These are phyloP conservation scores for Drosophila melanosoma DNA, from an alignment of 2,888 invertebrate genomes.

Conservation along the genomic window DNA sequence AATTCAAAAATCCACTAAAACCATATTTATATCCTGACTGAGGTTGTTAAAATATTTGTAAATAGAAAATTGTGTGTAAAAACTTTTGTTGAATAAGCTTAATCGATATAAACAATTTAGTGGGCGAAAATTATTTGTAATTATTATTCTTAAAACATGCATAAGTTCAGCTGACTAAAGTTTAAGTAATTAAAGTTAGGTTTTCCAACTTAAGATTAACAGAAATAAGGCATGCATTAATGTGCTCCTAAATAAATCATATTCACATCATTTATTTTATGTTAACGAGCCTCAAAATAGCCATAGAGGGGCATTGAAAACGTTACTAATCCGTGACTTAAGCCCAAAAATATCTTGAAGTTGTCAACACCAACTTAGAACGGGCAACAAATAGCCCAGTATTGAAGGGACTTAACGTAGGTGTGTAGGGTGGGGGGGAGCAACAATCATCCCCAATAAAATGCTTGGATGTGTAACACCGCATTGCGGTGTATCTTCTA, in stretches of 20 bases:
- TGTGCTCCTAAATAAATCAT: conserved; percentile 17
- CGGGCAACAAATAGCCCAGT: conserved; percentile 46
- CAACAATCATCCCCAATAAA: conserved; percentile 30
- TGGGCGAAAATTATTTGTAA: neutral
- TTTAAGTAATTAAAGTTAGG: neutral
- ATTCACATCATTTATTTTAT: conserved; percentile 3
- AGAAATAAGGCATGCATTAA: neutral
- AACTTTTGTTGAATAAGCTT: neutral
- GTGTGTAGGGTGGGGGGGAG: neutral
- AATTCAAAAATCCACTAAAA: neutral
- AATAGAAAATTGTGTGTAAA: neutral
- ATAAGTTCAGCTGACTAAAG: neutral
- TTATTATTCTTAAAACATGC: neutral
- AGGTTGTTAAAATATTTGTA: neutral
- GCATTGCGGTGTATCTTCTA: conserved; percentile 47
- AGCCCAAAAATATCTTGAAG: conserved; percentile 33
- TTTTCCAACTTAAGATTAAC: neutral
- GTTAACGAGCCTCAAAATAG: neutral
- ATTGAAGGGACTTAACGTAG: conserved; percentile 24
- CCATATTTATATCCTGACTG: neutral
- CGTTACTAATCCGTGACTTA: conserved; percentile 20
- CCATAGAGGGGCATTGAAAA: conserved; percentile 9
- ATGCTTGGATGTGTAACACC: conserved; percentile 7
- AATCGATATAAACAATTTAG: neutral
- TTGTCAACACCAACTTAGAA: conserved; percentile 67